phyloP scores from a whole-genome alignment of 2,113 vertebrate genomes.

The Syngnathus typhle region DNA sequence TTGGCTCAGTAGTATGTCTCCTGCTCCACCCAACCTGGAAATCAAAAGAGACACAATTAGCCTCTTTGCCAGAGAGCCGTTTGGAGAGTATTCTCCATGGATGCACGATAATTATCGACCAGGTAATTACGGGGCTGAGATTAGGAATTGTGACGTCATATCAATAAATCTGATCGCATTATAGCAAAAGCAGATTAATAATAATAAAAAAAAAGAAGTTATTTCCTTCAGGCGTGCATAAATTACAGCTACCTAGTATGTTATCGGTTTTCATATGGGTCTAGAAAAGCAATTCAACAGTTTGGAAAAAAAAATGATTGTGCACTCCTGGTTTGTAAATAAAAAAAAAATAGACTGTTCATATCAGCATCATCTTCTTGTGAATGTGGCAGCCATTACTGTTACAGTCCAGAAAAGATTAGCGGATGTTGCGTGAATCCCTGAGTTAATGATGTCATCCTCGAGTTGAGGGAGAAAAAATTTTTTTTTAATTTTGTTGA shows the following conservation, averaged over 20 bases:
- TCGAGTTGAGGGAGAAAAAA: not conserved
- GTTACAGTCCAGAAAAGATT: not conserved
- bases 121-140: too few relatives aligned
- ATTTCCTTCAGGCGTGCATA: too few relatives aligned
- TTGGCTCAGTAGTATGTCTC: constrained; percentile 80
- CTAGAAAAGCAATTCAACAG: too few relatives aligned
- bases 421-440: constrained; percentile 4
- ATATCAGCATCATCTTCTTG: not conserved
- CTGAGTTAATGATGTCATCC: constrained; percentile 10
- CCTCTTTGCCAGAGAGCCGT: not conserved
- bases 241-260: too few relatives aligned
- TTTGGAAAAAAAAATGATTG: too few relatives aligned
- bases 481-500: too few relatives aligned
- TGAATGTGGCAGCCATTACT: not conserved
- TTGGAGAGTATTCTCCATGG: not conserved
- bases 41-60: constrained; percentile 43
- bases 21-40: constrained; percentile 78
- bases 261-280: too few relatives aligned
- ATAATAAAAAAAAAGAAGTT: not conserved
- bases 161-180: too few relatives aligned
- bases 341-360: not conserved
- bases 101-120: too few relatives aligned
- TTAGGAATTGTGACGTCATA: too few relatives aligned
- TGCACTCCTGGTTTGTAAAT: too few relatives aligned
- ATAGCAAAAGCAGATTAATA: not conserved